phyloP scores from a whole-genome alignment of 1,140 invertebrate genomes.

The Epicauta chinensis region DNA sequence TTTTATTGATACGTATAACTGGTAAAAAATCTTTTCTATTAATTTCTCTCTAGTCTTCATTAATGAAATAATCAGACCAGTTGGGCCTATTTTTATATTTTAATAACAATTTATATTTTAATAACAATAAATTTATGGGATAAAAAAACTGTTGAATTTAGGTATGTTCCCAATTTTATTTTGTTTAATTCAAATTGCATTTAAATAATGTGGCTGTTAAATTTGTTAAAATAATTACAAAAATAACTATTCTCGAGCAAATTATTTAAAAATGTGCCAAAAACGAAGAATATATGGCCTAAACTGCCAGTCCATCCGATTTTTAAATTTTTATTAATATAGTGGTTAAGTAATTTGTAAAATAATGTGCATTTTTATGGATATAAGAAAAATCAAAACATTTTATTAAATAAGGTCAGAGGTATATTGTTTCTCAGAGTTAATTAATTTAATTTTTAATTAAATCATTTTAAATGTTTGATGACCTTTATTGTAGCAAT shows the following conservation, averaged over 20 bases:
- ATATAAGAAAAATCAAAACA: no score
- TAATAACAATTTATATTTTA: constrained; percentile 5
- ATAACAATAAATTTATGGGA: constrained; percentile 7
- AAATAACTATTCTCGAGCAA: background rate
- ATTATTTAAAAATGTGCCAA: constrained; percentile 10
- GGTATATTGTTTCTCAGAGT: no score
- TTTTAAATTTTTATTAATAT: background rate
- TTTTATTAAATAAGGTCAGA: no score
- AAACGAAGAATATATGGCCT: background rate
- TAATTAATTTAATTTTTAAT: no score
- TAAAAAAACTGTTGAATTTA: constrained; percentile 6
- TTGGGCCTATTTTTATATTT: constrained; percentile 10
- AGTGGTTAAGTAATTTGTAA: no score
- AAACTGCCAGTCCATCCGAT: constrained; percentile 14
- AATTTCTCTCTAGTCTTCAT: background rate
- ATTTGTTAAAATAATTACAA: constrained; percentile 7
- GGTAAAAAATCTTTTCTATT: background rate
- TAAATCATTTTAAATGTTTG: no score
- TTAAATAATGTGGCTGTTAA: background rate
- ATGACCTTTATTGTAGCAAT: no score
- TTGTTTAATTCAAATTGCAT: background rate
- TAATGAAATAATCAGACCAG: background rate
- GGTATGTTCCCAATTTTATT: constrained; percentile 9
- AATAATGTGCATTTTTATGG: no score
- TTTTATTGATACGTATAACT: background rate